Evolutionary conservation across 2,797 vertebrate species (phyloP).

Genomic region (Sparus aurata): DNA sequence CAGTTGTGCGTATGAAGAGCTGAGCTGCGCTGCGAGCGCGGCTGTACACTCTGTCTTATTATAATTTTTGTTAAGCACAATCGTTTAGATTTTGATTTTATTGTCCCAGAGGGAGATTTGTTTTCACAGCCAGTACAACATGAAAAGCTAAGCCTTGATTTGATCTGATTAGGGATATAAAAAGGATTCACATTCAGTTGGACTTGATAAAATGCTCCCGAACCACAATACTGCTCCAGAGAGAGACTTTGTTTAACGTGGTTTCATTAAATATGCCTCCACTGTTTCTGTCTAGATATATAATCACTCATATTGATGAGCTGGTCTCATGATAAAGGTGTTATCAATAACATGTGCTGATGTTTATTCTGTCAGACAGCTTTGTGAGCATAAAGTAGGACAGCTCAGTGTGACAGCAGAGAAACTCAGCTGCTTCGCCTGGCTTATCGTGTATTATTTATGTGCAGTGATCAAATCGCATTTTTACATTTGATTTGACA

Average conservation of each 20-base stretch:
- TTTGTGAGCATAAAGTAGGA: background rate
- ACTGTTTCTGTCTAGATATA: background rate
- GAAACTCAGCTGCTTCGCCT: background rate
- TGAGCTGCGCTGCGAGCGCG: background rate
- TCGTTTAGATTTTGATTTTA: background rate
- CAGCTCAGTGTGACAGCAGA: background rate
- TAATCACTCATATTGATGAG: background rate
- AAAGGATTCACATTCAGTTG: slow-evolving; percentile 1
- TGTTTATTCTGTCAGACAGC: background rate
- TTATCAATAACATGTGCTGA: background rate
- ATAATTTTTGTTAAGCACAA: background rate
- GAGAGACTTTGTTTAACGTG: background rate
- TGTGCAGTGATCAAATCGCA: background rate
- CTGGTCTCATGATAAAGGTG: background rate
- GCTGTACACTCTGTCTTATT: background rate
- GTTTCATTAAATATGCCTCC: background rate
- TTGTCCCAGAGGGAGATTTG: background rate
- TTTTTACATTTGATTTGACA: background rate
- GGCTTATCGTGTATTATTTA: background rate
- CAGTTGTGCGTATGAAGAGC: background rate
- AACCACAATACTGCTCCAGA: background rate
- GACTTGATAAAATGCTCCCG: background rate
- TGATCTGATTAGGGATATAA: background rate
- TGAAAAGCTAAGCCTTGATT: background rate
- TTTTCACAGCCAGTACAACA: background rate